Evolutionary conservation across 1,140 invertebrate genomes (phyloP).

Genomic region (Lanistes nyassanus): DNA sequence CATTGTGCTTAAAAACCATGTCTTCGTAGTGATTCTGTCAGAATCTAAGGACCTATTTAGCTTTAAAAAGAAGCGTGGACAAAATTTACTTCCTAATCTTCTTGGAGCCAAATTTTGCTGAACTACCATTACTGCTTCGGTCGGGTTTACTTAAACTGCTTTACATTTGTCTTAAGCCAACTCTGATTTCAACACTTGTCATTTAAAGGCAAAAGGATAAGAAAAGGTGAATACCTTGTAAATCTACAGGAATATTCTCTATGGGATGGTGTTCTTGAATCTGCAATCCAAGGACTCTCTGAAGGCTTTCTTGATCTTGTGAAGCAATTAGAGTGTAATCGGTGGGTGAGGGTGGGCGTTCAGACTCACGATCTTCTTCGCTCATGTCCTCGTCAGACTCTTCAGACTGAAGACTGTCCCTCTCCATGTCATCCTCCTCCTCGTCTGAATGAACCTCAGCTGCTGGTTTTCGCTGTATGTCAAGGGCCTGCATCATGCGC

Average conservation of each 20-base stretch:
- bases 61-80: too few species aligned
- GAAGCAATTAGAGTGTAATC: conserved; percentile 62
- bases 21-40: too few species aligned
- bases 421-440: conserved; percentile 27
- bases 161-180: too few species aligned
- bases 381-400: conserved; percentile 28
- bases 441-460: conserved; percentile 20
- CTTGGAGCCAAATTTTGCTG: too few species aligned
- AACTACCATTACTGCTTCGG: too few species aligned
- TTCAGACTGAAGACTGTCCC: conserved; percentile 22
- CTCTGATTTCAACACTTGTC: too few species aligned
- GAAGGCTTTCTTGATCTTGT: conserved; percentile 57
- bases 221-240: conserved; percentile 19
- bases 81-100: too few species aligned
- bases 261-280: conserved; percentile 23
- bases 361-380: conserved; percentile 30
- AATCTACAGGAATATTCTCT: conserved; percentile 18
- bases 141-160: too few species aligned
- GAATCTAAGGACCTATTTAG: too few species aligned
- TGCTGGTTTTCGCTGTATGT: conserved; percentile 21
- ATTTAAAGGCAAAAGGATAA: too few species aligned
- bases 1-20: too few species aligned
- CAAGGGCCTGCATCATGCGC: conserved; percentile 16
- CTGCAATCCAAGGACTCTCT: conserved; percentile 41
- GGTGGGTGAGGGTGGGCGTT: conserved; percentile 62